Percentiles rank a stretch among this genome's conserved stretches.
Conservation (phyloP, 1,140 invertebrate genomes). For the Oppia nitens region DNA sequence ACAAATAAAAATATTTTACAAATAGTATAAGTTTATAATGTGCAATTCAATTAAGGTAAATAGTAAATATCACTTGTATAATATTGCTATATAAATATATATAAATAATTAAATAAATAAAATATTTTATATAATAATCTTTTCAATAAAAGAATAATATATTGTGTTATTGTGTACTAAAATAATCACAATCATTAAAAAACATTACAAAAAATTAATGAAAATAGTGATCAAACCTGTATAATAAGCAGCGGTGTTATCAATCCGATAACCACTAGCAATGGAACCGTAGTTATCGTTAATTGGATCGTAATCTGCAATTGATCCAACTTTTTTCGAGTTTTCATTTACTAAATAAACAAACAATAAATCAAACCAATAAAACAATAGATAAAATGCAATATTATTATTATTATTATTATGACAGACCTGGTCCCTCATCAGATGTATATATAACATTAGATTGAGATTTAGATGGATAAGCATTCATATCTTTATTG, state of each 20-base stretch:
- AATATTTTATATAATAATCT: too few species aligned
- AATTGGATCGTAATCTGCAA: constrained; percentile 85
- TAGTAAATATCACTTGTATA: too few species aligned
- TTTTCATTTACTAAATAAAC: constrained; percentile 11
- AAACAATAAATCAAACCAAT: not conserved
- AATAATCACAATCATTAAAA: too few species aligned
- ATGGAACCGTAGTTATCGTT: constrained; percentile 73
- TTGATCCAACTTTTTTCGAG: constrained; percentile 62
- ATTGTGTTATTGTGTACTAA: too few species aligned
- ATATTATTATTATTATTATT: not conserved
- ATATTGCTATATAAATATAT: too few species aligned
- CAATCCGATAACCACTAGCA: constrained; percentile 31
- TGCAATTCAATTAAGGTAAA: too few species aligned
- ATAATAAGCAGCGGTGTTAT: not conserved
- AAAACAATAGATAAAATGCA: constrained; percentile 4
- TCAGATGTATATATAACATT: constrained; percentile 72
- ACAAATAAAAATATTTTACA: too few species aligned
- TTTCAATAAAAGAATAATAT: too few species aligned
- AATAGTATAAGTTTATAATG: too few species aligned
- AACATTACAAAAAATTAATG: too few species aligned
- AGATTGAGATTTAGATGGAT: constrained; percentile 49
- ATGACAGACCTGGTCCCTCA: constrained; percentile 24
- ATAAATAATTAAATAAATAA: too few species aligned
- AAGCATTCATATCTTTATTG: constrained; percentile 37
- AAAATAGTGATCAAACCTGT: not conserved